Evolutionary conservation across 2,888 invertebrate genomes (phyloP), one percentile per base, ranked within the genome.

Genomic region (Cenopis cana): DNA sequence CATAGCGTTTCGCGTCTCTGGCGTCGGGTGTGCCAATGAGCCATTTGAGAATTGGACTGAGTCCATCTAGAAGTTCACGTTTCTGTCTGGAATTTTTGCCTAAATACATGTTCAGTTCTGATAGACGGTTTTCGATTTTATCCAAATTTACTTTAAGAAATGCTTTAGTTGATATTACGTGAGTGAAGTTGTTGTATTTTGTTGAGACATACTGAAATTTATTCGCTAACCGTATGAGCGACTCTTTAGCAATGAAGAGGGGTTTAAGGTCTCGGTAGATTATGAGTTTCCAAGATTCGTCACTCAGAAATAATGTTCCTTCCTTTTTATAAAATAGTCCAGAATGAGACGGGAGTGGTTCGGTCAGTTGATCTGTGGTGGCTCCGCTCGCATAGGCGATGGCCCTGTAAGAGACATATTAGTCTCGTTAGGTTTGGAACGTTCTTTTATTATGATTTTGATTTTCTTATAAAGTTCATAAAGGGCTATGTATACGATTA

Each of bases 21-120:
- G 81, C 78, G 54, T 82, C 80, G 0, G 80, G 80, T 20, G 81
- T 81, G 18, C 79, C 79, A 12, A 81, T 79, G 0, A 81, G 76
- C 73, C 76, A 80, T 78, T 80, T 79, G 2, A 79, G 56, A 8
- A 81, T 50, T 4, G 78, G 74, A 54, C 81, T 76, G 12, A 81
- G 50, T 9, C 77, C 81, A 33, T 82, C 79, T 14, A 80, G 18
- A 0, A 79, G 41, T 77, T 81, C 79, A 17, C 79, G 60, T 74
- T 79, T 80, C 2, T 56, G 33, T 38, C 77, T 66, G 9, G 74
- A 69, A 20, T 77, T 79, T 29, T 75, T 73, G 17, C 74, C 72
- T 52, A 73, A 24, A 66, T 76, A 78, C 8, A 74, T 66, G 38
- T 72, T 78, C 8, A 79, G 46, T 74, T 79, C 75, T 2, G 73